phyloP scores from a whole-genome alignment of 2,888 invertebrate genomes.

The Caradrina clavipalpis region DNA sequence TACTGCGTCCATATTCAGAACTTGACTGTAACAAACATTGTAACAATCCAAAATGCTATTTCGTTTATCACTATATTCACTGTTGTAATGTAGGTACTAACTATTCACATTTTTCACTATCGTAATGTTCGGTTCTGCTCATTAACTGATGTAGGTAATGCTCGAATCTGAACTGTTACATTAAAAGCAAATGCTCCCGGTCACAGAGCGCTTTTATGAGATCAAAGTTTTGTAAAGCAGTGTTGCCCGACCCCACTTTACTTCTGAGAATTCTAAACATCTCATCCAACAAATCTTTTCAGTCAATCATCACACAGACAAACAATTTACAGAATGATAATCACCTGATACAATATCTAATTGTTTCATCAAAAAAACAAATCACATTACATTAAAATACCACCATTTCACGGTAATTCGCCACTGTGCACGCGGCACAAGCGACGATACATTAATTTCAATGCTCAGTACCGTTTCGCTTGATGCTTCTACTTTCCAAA shows the following conservation, averaged over 20 bases:
- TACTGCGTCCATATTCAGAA: too few relatives aligned
- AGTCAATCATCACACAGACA: not conserved
- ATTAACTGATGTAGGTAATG: too few relatives aligned
- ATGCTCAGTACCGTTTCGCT: conserved; percentile 83
- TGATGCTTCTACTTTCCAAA: conserved; percentile 86
- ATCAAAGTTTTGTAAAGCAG: not conserved
- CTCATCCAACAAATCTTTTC: not conserved
- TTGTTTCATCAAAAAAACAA: conserved; percentile 38
- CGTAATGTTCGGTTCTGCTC: too few relatives aligned
- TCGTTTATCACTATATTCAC: too few relatives aligned
- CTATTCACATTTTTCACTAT: too few relatives aligned
- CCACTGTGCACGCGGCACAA: conserved; percentile 52
- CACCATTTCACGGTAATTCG: conserved; percentile 55
- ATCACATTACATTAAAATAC: conserved; percentile 52
- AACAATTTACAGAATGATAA: conserved; percentile 19
- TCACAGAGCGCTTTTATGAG: not conserved
- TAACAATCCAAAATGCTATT: too few relatives aligned
- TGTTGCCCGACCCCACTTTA: not conserved
- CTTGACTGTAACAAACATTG: too few relatives aligned
- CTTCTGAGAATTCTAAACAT: not conserved
- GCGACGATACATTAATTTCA: conserved; percentile 65
- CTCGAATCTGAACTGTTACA: too few relatives aligned
- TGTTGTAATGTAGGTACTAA: too few relatives aligned
- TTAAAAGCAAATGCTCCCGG: too few relatives aligned
- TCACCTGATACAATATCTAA: conserved; percentile 44